Conservation (phyloP, 2,888 invertebrate genomes). For the Leistus spinibarbis region DNA sequence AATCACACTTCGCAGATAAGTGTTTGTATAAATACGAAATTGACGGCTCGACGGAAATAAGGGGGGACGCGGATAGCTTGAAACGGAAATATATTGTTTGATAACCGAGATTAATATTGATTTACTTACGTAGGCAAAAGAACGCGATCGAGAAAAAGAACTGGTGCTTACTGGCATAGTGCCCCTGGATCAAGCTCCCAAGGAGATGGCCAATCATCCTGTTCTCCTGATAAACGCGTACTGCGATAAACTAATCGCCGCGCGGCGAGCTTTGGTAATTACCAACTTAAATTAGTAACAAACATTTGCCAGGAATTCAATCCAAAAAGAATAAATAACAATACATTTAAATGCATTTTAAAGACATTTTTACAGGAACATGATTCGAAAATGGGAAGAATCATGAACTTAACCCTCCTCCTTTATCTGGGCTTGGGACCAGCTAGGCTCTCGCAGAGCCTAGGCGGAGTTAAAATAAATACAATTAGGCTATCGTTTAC, state of each 20-base stretch:
- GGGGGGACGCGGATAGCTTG: conserved; percentile 1
- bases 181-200: conserved; percentile 69
- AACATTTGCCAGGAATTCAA: too few species aligned
- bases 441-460: not conserved
- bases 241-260: conserved; percentile 59
- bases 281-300: too few species aligned
- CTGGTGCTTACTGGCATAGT: conserved; percentile 71
- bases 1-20: conserved; percentile 12
- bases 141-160: conserved; percentile 71
- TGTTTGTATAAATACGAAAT: conserved; percentile 28
- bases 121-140: conserved; percentile 54
- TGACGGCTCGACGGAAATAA: conserved; percentile 17
- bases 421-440: not conserved
- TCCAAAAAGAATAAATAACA: too few species aligned
- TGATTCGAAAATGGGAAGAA: too few species aligned
- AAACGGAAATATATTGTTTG: not conserved
- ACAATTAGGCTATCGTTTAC: too few species aligned
- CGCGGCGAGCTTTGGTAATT: conserved; percentile 59
- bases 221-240: conserved; percentile 70
- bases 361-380: too few species aligned
- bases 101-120: not conserved
- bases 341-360: too few species aligned
- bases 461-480: not conserved
- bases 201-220: conserved; percentile 69
- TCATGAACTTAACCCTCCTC: too few species aligned